phyloP scores from a whole-genome alignment of 2,888 invertebrate genomes.

The Cyrtodaria siliqua region DNA sequence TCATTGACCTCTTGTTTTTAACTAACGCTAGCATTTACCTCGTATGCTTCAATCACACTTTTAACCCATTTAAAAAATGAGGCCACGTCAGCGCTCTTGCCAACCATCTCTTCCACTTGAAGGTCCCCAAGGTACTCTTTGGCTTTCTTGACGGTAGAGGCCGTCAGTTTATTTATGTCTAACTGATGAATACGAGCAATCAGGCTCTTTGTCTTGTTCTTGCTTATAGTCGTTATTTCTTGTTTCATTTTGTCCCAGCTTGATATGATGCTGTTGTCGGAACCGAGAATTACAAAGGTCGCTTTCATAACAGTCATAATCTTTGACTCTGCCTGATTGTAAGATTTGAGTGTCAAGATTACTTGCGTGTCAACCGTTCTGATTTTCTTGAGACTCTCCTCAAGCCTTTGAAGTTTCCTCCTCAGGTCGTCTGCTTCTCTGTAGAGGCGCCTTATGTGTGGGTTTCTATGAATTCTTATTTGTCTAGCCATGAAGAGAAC shows the following conservation, averaged over 20 bases:
- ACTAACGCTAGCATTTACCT: too few relatives aligned
- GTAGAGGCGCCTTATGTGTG: background rate
- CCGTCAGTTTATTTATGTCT: background rate
- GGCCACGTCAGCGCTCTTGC: conserved; percentile 31
- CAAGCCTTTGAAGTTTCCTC: background rate
- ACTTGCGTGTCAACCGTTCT: background rate
- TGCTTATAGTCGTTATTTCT: conserved; percentile 1
- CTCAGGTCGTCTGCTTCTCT: background rate
- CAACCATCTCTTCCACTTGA: background rate
- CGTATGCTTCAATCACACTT: background rate
- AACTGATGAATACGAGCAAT: conserved; percentile 5
- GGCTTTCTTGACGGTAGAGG: conserved; percentile 2
- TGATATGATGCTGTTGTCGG: background rate
- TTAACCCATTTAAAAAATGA: conserved; percentile 35
- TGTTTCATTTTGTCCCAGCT: conserved; percentile 5
- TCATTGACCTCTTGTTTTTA: too few relatives aligned
- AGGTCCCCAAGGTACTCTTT: conserved; percentile 2
- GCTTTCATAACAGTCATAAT: conserved; percentile 18
- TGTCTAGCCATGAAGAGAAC: background rate
- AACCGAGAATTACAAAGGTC: conserved; percentile 16
- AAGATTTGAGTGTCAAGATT: background rate
- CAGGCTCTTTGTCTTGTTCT: conserved; percentile 8
- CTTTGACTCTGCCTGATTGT: conserved; percentile 5
- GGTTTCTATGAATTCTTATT: background rate
- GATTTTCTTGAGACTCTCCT: conserved; percentile 11